These are phyloP conservation scores for Odontocerum albicorne DNA, from an alignment of 2,888 invertebrate genomes.

Conservation along the genomic window DNA sequence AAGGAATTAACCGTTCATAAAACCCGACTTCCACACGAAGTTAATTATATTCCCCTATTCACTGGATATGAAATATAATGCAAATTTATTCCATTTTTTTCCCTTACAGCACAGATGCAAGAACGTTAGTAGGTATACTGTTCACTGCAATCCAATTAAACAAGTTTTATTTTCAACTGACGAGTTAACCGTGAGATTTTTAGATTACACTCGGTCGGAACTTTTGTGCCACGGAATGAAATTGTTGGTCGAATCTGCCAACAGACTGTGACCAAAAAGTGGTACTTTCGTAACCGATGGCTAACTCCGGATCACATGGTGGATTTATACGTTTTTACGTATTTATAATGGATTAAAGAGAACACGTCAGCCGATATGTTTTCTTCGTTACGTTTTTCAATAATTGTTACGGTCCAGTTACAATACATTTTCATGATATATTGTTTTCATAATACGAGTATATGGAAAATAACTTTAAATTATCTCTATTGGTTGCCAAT, in stretches of 20 bases:
- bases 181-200: conserved; percentile 20
- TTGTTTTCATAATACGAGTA: too few relatives aligned
- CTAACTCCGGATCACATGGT: too few relatives aligned
- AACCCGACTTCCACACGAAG: conserved; percentile 28
- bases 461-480: too few relatives aligned
- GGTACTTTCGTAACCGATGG: not conserved
- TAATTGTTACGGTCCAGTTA: too few relatives aligned
- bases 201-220: conserved; percentile 9
- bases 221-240: conserved; percentile 6
- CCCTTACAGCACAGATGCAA: conserved; percentile 30
- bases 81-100: conserved; percentile 44
- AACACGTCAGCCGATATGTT: too few relatives aligned
- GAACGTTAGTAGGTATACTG: conserved; percentile 21
- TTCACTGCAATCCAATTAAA: conserved; percentile 27
- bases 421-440: too few relatives aligned
- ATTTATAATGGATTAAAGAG: too few relatives aligned
- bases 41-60: conserved; percentile 57
- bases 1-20: conserved; percentile 36
- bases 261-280: conserved; percentile 22
- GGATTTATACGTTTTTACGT: too few relatives aligned
- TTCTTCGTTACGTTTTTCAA: too few relatives aligned
- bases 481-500: too few relatives aligned
- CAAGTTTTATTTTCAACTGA: conserved; percentile 23
- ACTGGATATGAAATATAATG: conserved; percentile 59
- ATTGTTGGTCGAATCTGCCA: conserved; percentile 9